Evolutionary conservation across 2,113 vertebrate genomes (phyloP).

Genomic region (Trichechus manatus): DNA sequence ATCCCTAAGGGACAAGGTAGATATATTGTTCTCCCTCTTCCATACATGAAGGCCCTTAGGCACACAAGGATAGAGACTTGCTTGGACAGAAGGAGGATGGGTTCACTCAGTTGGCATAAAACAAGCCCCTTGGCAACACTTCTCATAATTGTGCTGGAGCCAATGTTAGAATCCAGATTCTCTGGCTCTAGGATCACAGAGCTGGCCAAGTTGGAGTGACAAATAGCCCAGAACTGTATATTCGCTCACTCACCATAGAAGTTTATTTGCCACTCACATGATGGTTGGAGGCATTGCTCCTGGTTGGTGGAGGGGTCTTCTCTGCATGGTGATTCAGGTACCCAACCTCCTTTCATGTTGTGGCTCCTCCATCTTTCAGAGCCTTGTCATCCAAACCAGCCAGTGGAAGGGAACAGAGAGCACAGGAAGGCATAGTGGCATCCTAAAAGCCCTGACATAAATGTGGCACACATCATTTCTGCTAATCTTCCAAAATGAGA

Average conservation of each 20-base stretch:
- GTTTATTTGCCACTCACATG: background rate
- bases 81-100: too few relatives aligned
- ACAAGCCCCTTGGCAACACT: background rate
- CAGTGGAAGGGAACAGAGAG: background rate
- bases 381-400: background rate
- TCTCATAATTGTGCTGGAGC: background rate
- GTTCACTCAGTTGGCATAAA: background rate
- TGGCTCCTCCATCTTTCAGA: background rate
- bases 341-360: background rate
- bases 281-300: too few relatives aligned
- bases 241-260: background rate
- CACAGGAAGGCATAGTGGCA: background rate
- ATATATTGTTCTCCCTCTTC: background rate
- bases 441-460: background rate
- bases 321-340: background rate
- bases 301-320: background rate
- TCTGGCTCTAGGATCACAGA: background rate
- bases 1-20: background rate
- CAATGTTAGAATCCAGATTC: background rate
- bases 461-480: background rate
- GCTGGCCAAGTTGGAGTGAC: background rate
- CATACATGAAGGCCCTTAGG: background rate
- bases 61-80: background rate
- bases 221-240: background rate
- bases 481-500: background rate